These are phyloP conservation scores for Nemoura dubitans DNA, from an alignment of 2,888 invertebrate species.

Conservation along the genomic window DNA sequence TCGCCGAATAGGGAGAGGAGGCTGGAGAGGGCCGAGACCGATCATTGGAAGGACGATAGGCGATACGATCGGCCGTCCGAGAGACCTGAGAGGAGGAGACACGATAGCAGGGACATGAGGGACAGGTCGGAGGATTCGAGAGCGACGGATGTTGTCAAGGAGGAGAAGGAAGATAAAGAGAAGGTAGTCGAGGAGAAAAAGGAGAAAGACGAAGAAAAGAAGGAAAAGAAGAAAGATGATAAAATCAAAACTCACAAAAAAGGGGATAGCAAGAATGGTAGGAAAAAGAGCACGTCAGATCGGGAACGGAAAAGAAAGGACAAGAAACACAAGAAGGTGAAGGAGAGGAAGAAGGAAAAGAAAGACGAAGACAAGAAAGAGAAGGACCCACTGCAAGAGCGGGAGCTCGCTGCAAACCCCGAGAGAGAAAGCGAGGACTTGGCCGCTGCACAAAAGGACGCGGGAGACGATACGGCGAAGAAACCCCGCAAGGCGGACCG, in stretches of 20 bases:
- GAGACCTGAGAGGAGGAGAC: constrained; percentile 56
- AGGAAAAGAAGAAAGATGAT: constrained; percentile 49
- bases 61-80: constrained; percentile 38
- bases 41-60: constrained; percentile 37
- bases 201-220: constrained; percentile 54
- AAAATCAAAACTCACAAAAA: constrained; percentile 46
- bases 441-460: constrained; percentile 51
- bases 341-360: constrained; percentile 47
- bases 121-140: constrained; percentile 54
- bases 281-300: constrained; percentile 46
- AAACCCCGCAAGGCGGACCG: constrained; percentile 59
- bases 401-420: constrained; percentile 54
- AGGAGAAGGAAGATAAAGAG: constrained; percentile 54
- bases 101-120: constrained; percentile 58
- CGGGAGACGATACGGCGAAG: constrained; percentile 54
- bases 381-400: constrained; percentile 58
- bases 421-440: constrained; percentile 48
- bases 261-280: constrained; percentile 47
- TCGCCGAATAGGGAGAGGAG: constrained; percentile 46
- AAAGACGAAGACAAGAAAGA: constrained; percentile 54
- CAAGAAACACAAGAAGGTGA: constrained; percentile 49
- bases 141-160: constrained; percentile 46
- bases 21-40: not conserved
- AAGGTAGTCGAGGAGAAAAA: constrained; percentile 56
- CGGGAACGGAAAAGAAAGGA: constrained; percentile 46